These are phyloP conservation scores for Danio jaintianensis DNA, from an alignment of 2,797 vertebrate genomes.

Conservation along the genomic window DNA sequence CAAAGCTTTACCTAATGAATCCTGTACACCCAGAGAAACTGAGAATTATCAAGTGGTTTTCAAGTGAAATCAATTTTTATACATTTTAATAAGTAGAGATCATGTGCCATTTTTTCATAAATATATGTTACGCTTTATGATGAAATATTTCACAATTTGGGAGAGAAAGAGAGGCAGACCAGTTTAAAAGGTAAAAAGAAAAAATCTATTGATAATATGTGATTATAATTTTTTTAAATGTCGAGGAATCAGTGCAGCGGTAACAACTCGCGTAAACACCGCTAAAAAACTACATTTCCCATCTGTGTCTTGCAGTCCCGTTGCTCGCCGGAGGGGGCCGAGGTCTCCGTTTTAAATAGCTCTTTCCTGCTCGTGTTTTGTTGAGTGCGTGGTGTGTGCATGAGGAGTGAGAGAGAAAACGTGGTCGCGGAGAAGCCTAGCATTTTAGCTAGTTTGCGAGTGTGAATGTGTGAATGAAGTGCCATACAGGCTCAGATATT, in stretches of 20 bases:
- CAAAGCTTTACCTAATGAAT: too few relatives aligned
- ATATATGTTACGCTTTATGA: too few relatives aligned
- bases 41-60: too few relatives aligned
- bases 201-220: too few relatives aligned
- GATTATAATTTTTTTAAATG: neutral
- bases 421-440: slow-evolving; percentile 55
- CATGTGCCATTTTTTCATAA: too few relatives aligned
- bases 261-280: neutral
- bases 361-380: slow-evolving; percentile 51
- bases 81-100: too few relatives aligned
- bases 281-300: slow-evolving; percentile 56
- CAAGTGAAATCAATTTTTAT: too few relatives aligned
- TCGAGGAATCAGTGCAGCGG: neutral
- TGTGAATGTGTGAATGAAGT: slow-evolving; percentile 50
- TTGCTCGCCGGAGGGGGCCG: neutral
- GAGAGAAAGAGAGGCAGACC: too few relatives aligned
- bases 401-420: slow-evolving; percentile 49
- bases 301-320: neutral
- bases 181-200: too few relatives aligned
- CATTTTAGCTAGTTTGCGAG: slow-evolving; percentile 48
- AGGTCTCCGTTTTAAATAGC: slow-evolving; percentile 43
- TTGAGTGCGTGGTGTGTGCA: slow-evolving; percentile 53
- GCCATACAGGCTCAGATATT: slow-evolving; percentile 4
- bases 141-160: too few relatives aligned
- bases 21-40: too few relatives aligned